A percentile compares a stretch with the other conserved stretches of the same genome.
phyloP scores from a whole-genome alignment of 2,888 invertebrate genomes.

The Linyphia triangularis region DNA sequence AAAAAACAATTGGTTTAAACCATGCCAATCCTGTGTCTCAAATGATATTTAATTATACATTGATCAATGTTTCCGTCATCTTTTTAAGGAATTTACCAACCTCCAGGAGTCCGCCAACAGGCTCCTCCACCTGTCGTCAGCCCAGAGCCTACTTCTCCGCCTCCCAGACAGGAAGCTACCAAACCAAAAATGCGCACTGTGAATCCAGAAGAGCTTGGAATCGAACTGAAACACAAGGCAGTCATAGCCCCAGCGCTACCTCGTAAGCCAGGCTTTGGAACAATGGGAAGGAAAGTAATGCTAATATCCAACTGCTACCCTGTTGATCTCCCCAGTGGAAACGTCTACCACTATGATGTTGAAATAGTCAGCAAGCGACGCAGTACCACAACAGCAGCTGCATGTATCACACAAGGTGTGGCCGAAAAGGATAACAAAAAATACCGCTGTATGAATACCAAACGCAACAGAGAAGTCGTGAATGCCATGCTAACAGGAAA shows the following conservation, averaged over 20 bases:
- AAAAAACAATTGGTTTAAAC: no score
- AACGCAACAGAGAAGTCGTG: slow-evolving; percentile 81
- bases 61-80: background rate
- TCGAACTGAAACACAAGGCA: slow-evolving; percentile 40
- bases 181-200: slow-evolving; percentile 2
- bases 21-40: no score
- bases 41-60: no score
- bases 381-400: slow-evolving; percentile 55
- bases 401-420: slow-evolving; percentile 77
- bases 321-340: slow-evolving; percentile 82
- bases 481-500: slow-evolving; percentile 81
- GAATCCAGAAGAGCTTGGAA: slow-evolving; percentile 51
- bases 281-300: slow-evolving; percentile 47
- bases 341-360: slow-evolving; percentile 82
- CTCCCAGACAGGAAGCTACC: background rate
- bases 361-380: slow-evolving; percentile 78
- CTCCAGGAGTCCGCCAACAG: background rate
- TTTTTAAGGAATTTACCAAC: background rate
- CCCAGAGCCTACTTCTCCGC: background rate
- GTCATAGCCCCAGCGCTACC: background rate
- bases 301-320: slow-evolving; percentile 82
- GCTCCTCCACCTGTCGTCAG: background rate
- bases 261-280: slow-evolving; percentile 37
- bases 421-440: slow-evolving; percentile 77
- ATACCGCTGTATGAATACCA: slow-evolving; percentile 67